Evolutionary conservation across 2,888 invertebrate genomes (phyloP).

Genomic region (Sinelater perroti): DNA sequence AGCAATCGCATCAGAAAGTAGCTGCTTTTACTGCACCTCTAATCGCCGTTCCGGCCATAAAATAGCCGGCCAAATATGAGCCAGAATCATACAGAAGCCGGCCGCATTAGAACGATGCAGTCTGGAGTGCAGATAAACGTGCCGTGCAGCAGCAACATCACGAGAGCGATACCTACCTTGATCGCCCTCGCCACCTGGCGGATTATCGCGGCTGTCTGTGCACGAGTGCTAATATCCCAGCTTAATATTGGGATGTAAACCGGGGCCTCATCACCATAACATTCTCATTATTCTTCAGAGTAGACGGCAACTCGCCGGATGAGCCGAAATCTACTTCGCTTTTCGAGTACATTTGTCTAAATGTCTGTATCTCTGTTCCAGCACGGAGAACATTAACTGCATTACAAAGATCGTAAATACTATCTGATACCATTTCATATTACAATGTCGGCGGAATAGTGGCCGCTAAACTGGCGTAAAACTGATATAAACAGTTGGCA

Average conservation of each 20-base stretch:
- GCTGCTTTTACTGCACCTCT: conserved; percentile 1
- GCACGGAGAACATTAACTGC: conserved; percentile 50
- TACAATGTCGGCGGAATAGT: conserved; percentile 43
- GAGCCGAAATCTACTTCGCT: conserved; percentile 50
- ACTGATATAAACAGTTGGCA: conserved; percentile 48
- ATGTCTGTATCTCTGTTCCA: conserved; percentile 53
- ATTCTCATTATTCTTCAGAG: conserved; percentile 59
- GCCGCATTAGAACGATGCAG: conserved; percentile 9
- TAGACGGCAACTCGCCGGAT: conserved; percentile 47
- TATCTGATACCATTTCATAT: conserved; percentile 48
- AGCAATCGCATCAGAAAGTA: conserved; percentile 6
- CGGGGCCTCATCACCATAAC: conserved; percentile 60
- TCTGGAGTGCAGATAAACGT: conserved; percentile 11
- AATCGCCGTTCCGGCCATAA: conserved; percentile 1
- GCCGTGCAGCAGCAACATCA: conserved; percentile 21
- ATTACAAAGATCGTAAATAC: conserved; percentile 51
- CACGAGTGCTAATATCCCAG: conserved; percentile 54
- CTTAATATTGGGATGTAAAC: conserved; percentile 57
- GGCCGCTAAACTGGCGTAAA: conserved; percentile 47
- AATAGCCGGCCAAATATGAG: conserved; percentile 3
- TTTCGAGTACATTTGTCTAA: conserved; percentile 53
- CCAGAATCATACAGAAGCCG: neutral
- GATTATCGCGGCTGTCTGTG: conserved; percentile 50
- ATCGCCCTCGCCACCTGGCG: conserved; percentile 46
- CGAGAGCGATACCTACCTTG: conserved; percentile 27